Percentiles rank a stretch among this genome's conserved stretches.
Conservation (phyloP, 1,140 invertebrate species). For the Coptotermes formosanus region DNA sequence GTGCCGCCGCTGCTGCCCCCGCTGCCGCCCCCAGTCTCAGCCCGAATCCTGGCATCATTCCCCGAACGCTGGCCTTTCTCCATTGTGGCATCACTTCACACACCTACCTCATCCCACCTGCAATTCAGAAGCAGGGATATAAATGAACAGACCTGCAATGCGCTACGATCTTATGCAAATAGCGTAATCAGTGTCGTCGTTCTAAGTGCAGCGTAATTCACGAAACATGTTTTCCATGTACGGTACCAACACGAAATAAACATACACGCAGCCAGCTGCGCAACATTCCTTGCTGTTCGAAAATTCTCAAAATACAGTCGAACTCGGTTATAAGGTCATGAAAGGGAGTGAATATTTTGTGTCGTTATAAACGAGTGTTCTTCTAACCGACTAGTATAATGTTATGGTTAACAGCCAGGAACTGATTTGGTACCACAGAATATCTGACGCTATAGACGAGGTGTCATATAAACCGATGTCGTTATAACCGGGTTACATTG, state of each 20-base stretch:
- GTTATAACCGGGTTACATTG: too few species aligned
- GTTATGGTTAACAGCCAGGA: too few species aligned
- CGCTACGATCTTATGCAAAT: background rate
- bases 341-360: too few species aligned
- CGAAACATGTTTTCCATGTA: background rate
- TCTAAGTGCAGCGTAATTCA: background rate
- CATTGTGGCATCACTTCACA: constrained; percentile 33
- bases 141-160: background rate
- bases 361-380: too few species aligned
- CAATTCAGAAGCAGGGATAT: background rate
- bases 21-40: background rate
- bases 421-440: too few species aligned
- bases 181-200: background rate
- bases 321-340: too few species aligned
- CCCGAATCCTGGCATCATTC: background rate
- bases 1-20: background rate
- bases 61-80: constrained; percentile 17
- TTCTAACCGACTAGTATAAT: too few species aligned
- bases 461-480: too few species aligned
- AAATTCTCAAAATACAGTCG: too few species aligned
- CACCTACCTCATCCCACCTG: constrained; percentile 30
- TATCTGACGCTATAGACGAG: too few species aligned
- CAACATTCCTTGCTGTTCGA: too few species aligned
- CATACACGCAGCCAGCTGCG: too few species aligned
- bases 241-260: background rate